Base-by-base conservation (phyloP, 53 echinoderm and acorn worm species). In the Stichopus horrens region DNA sequence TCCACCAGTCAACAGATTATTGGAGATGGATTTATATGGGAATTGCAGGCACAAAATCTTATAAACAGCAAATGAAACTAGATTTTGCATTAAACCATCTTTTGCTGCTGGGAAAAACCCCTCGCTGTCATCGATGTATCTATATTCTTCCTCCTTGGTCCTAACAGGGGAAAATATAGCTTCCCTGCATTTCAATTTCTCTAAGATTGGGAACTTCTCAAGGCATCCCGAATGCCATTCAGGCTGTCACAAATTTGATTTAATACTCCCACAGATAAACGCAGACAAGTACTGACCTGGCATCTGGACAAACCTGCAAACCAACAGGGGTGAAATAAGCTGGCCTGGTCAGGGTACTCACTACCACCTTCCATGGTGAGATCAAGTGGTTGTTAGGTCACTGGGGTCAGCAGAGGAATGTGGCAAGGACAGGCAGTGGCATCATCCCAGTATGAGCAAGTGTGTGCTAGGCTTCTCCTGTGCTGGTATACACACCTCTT, bases 371-470 rank as follows among this genome's bases (percentile, higher is more conserved):
- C 37, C 37, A 37, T 37, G 37, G 81, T 81, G 81, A 56, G 81
- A 81, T 81, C 58, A 55, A 58, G 81, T 81, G 81, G 81, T 81
- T 56, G 57, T 7, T 20, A 56, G 81, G 81, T 81, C 55, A 81
- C 4, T 8, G 18, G 58, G 81, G 81, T 81, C 81, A 81, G 81
- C 14, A 56, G 7, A 22, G 81, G 81, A 81, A 81, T 81, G 81
- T 21, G 57, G 54, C 53, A 16, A 71, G 71, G 71, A 71, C 71
- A 71, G n/a, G 19, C 19, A 71, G 71, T 18, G 71, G 14, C 19
- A 16, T 71, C 37, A 37, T 37, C 37, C 2, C 37, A 37, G 37
- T 37, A 2, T 37, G 37, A 37, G 37, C 2, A 4, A 18, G 71
- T 63, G 71, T 13, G 71, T 71, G 71, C 71, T 20, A 71, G 71